A percentile compares a stretch with the other conserved stretches of the same genome.
phyloP scores from a whole-genome alignment of 2,888 invertebrate species.

The Nematopogon swammerdamellus region DNA sequence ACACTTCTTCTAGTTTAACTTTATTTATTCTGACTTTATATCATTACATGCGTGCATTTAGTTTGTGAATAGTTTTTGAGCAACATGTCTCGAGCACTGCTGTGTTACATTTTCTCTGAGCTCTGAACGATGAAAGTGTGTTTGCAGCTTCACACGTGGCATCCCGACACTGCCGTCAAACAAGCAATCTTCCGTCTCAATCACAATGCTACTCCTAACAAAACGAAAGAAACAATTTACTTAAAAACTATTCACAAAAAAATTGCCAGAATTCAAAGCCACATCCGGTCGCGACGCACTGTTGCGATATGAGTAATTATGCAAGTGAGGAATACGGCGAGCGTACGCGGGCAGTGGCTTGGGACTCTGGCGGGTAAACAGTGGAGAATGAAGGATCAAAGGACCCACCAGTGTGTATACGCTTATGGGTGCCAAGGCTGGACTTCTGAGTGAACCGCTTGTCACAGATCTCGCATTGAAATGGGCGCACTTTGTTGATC shows the following conservation, averaged over 20 bases:
- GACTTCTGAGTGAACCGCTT: slow-evolving; percentile 82
- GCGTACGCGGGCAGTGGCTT: slow-evolving; percentile 19
- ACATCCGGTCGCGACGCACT: slow-evolving; percentile 25
- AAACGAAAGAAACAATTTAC: slow-evolving; percentile 10
- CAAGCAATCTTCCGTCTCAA: slow-evolving; percentile 3
- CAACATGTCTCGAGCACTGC: slow-evolving; percentile 13
- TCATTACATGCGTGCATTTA: slow-evolving; percentile 49
- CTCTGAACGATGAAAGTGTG: too few species aligned
- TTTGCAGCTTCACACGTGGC: too few species aligned
- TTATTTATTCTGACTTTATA: slow-evolving; percentile 30
- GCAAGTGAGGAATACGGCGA: too few species aligned
- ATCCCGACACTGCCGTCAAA: not conserved
- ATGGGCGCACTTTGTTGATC: slow-evolving; percentile 60
- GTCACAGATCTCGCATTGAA: slow-evolving; percentile 72
- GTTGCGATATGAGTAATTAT: too few species aligned
- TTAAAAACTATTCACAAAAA: slow-evolving; percentile 57
- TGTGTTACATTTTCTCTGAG: too few species aligned
- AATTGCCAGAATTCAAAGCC: slow-evolving; percentile 42
- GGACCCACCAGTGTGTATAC: slow-evolving; percentile 71
- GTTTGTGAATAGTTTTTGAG: slow-evolving; percentile 60
- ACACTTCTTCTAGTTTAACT: slow-evolving; percentile 40
- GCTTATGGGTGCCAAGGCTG: slow-evolving; percentile 78
- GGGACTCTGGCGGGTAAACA: slow-evolving; percentile 48
- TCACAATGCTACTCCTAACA: slow-evolving; percentile 28
- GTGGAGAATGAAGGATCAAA: slow-evolving; percentile 33